Base-by-base conservation (phyloP, 2,888 invertebrate species). In the Nipponacmea schrenckii region DNA sequence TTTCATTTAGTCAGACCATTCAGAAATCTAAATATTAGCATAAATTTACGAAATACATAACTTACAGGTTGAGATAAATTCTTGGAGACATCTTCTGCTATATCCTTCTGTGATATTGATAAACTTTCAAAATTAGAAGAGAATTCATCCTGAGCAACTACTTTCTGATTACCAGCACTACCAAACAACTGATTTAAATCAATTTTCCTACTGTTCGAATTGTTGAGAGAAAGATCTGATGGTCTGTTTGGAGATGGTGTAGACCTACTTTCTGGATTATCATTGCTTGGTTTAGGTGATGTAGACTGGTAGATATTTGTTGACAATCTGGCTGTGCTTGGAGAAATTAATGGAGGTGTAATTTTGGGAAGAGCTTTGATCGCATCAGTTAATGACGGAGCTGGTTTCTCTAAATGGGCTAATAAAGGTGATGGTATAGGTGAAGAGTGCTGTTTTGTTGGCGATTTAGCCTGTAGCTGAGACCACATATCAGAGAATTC, bases 401-500 rank as follows among this genome's bases (percentile, higher is more conserved):
- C 78, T 56, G 74, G 69, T 56, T 20, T 20, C 7, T 56, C 56
- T 24, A 20, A 24, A 12, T 14, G 5, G 14, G 2, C 20, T 20
- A 20, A 20, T 7, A 17, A 20, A 17, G 20, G 10, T 56, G 14
- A 10, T 24, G 56, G 20, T 10, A 20, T 56, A 24, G 56, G 24
- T 39, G 39, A 39, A 39, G 39, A 39, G 39, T 48, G 48, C 15
- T 50, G 67, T 45, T 68, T 68, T 12, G 31, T 44, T 27, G 62
- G 68, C 12, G 68, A 56, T 45, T 68, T 56, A 15, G 68, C 68
- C 70, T 83, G 79, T 31, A 85, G 70, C 39, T 83, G 79, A 71
- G 82, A 83, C 85, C 85, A 85, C 77, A 84, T 83, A 70, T 79
- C 80, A 64, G 80, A 81, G 79, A 85, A 85, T 69, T 84, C 85